Evolutionary conservation across 2,888 invertebrate genomes (phyloP), one percentile per base, ranked within the genome.

Genomic region (Adelognathus sp.): DNA sequence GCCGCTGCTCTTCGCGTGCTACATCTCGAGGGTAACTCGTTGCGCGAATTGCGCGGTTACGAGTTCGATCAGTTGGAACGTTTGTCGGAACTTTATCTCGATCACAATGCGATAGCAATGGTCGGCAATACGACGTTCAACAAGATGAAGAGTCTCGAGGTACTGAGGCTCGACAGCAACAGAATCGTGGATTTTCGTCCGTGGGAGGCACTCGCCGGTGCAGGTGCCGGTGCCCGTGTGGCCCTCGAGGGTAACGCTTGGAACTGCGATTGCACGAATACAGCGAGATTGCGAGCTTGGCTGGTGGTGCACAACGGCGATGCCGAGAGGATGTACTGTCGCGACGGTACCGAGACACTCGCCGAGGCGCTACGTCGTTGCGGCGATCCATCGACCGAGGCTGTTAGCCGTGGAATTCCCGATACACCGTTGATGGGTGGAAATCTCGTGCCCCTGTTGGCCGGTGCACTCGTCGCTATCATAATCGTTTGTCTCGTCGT

Each of bases 211-310:
- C 93, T 94, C 88, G 92, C 94, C 79, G 92, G 91, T 79, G 87
- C 92, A 67, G 92, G 91, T 18, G 90, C 92, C 79, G 92, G 94
- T 82, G 94, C 96, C 87, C 94, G 94, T 87, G 94, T 96, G 84
- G 94, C 95, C 70, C 93, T 96, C 80, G 94, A 95, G 87, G 95
- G 95, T 86, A 96, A 96, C 93, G 94, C 95, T 90, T 96, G 97
- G 97, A 95, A 95, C 90, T 97, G 97, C 92, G 95, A 96, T 89
- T 97, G 97, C 92, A 93, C 93, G 87, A 95, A 95, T 87, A 93
- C 96, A 67, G 93, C 93, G 81, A 94, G 94, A 86, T 92, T 96
- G 86, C 94, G 95, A 88, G 93, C 94, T 84, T 96, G 96, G 96
- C 91, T 96, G 78, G 92, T 93, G 87, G 93, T 94, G 88, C 94